Evolutionary conservation across 2,797 vertebrate species (phyloP), one percentile per base, ranked within the genome.

Genomic region (Chelmon rostratus): DNA sequence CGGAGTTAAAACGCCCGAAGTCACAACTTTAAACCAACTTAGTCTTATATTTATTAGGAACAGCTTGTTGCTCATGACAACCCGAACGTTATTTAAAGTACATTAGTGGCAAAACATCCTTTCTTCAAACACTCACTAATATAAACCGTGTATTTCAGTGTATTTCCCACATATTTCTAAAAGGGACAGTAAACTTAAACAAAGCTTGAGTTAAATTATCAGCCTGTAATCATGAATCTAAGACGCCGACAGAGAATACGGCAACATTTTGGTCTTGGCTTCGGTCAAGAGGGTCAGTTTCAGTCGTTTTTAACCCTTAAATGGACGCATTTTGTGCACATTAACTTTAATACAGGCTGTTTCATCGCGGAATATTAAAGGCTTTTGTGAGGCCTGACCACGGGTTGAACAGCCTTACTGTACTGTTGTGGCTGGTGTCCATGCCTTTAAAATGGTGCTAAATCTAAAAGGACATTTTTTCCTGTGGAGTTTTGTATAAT

Each of bases 21-120:
- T 19, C n/a, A 25, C 53, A 25, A 12, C 38, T 73, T 37, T 19
- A 57, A 64, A 74, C 13, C 10, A 47, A 12, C 44, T 42, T 12
- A 23, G 15, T 25, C 15, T 52, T 21, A 64, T 70, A 19, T 65
- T 33, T 40, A 47, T 64, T 25, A 64, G 70, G 19, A 35, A 42
- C 10, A 8, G 12, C 59, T 65, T 58, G 19, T 50, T 71, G 25
- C 67, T 21, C 10, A 49, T 38, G 23, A 73, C 49, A 73, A 63
- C 37, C 21, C 13, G n/a, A 12, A 50, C n/a, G 2, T 31, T 31
- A 10, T 62, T 1, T 31, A 19, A 42, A 16, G 38, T 25, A 4
- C 8, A 38, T 16, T 31, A 16, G 46, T 52, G 35, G 23, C 35
- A 40, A 59, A 59, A 49, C 31, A 4, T 47, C n/a, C 7, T 59